phyloP scores from a whole-genome alignment of 2,113 vertebrate species.

The Indri indri region DNA sequence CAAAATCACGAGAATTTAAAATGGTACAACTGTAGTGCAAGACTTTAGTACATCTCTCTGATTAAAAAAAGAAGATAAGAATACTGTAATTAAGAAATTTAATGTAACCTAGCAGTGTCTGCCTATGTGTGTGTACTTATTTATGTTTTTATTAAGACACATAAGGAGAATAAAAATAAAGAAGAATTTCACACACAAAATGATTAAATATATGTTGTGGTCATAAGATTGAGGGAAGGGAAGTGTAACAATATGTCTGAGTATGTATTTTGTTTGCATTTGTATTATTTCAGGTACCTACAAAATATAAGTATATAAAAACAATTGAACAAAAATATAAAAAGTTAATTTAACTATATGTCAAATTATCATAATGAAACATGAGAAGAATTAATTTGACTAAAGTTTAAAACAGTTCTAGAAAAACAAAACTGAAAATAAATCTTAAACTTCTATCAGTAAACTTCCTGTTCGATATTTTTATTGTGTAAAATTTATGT shows the following conservation, averaged over 20 bases:
- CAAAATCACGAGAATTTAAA: neutral
- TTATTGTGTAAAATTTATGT: neutral
- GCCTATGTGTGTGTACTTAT: neutral
- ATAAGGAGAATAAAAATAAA: neutral
- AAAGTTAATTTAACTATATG: neutral
- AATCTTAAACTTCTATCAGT: neutral
- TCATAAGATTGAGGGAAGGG: neutral
- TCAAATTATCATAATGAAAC: neutral
- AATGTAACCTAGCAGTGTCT: neutral
- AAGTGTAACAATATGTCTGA: neutral
- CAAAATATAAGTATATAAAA: neutral
- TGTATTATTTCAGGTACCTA: neutral
- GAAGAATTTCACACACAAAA: neutral
- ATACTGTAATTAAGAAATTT: neutral
- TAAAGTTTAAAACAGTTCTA: neutral
- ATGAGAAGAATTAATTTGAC: neutral
- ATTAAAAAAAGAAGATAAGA: neutral
- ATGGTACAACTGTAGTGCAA: neutral
- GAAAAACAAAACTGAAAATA: neutral
- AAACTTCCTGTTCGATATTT: neutral
- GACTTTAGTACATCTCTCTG: neutral
- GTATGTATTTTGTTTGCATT: neutral
- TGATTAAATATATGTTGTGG: neutral
- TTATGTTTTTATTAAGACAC: neutral
- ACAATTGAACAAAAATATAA: neutral